Base-by-base conservation (phyloP, 2,113 vertebrate genomes). In the Egretta garzetta region DNA sequence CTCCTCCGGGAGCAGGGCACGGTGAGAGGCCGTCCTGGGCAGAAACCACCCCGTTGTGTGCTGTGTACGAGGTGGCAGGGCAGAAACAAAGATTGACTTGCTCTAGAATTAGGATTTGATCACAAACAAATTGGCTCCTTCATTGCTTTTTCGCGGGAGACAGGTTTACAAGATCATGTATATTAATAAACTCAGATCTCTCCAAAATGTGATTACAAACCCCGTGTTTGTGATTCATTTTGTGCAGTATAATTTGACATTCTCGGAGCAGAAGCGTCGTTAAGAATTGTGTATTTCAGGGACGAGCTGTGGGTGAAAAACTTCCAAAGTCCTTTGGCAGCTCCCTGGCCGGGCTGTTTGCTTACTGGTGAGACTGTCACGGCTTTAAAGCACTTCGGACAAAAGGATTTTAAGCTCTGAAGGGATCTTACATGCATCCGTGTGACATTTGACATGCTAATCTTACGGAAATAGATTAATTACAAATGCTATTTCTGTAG, bases 381-480 rank as follows among this genome's bases (percentile, higher is more conserved):
- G 10, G 55, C 30, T 84, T 93, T 90, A 92, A 92, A 93, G 95
- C 60, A 94, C 24, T 28, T 33, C 17, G 66, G 95, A 92, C 72
- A 39, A 88, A 88, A 60, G 85, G 74, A 55, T 87, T 88, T 45
- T 74, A 91, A 86, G 89, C 82, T 97, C 93, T 16, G 43, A 52
- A 71, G 84, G 83, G 95, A 92, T 92, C 82, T 86, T 94, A 94
- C 80, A 96, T 71, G 91, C 64, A 91, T 96, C 95, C 90, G 93
- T 33, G 88, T 92, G 96, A 97, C 98, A 96, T 97, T 95, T 97
- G 97, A 96, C 96, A 93, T 90, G 94, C 92, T 98, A 97, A 98
- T 98, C 97, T 93, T 95, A 96, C 93, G 92, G 96, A 98, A 98
- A 97, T 97, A 70, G 97, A 97, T 97, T 98, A 98, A 98, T 98